Evolutionary conservation across 2,888 invertebrate genomes (phyloP), one percentile per base, ranked within the genome.

Genomic region (Liodrosophila aerea): DNA sequence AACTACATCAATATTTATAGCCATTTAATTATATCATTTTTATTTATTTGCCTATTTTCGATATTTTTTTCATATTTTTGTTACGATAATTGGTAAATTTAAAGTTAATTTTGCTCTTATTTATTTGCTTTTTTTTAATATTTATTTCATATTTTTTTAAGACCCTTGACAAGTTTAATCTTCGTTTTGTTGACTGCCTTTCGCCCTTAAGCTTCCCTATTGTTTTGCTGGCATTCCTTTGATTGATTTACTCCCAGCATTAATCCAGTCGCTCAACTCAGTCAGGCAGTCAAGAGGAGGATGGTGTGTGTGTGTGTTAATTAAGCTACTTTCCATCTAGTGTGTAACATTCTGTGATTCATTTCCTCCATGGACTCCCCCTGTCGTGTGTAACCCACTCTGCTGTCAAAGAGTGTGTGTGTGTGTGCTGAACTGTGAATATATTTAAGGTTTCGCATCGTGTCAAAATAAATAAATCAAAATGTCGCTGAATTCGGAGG

Each of bases 401-500:
- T 15, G 11, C 12, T 7, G 27, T 36, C 9, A 8, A 8, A 11
- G 18, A 22, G 39, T 29, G 49, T 33, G 51, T 44, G 57, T 8
- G 22, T 27, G 39, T 39, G 12, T 27, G 15, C 15, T 36, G 15
- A 46, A 54, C 56, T 33, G 58, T 67, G 65, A 50, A 64, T 71
- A 58, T 58, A 57, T 65, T 57, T 58, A 37, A 43, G 61, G 58
- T 73, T 22, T 69, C 60, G 57, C 47, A 66, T 52, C 64, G 73
- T 67, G 77, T 84, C 60, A 81, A 63, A 64, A 61, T 64, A 76
- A 75, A 85, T 80, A 76, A 80, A 85, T 83, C 81, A 83, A 76
- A 78, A 63, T 83, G 80, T 80, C 76, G 80, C 67, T 64, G 61
- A 83, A 75, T 60, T 62, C 49, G 13, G 4, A 18, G 29, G 46